These are phyloP conservation scores for Pachycephala philippinensis DNA, from an alignment of 2,113 vertebrate species.

Conservation along the genomic window DNA sequence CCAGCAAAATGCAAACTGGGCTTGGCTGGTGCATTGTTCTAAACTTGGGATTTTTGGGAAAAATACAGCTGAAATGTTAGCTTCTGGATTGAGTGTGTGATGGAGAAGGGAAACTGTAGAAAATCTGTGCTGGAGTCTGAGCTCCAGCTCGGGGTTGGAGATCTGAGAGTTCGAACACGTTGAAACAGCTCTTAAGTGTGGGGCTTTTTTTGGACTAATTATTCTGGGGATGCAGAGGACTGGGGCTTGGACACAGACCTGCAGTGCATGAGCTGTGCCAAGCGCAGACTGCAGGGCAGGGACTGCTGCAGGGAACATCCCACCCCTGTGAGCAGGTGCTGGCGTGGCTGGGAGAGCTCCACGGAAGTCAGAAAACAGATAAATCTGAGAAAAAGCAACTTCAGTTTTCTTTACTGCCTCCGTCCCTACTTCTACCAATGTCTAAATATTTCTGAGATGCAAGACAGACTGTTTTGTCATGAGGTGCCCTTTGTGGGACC, in stretches of 20 bases:
- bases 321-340: not conserved
- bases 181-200: not conserved
- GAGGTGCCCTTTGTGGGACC: not conserved
- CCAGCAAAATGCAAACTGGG: not conserved
- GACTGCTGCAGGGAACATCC: not conserved
- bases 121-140: not conserved
- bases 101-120: not conserved
- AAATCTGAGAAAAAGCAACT: not conserved
- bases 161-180: accelerated
- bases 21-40: not conserved
- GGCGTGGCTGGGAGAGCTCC: not conserved
- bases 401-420: not conserved
- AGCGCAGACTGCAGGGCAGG: not conserved
- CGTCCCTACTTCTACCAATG: not conserved
- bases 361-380: accelerated
- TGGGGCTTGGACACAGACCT: not conserved
- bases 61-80: not conserved
- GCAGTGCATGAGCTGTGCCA: not conserved
- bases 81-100: not conserved
- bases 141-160: not conserved
- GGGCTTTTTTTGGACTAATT: not conserved
- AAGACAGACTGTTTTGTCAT: not conserved
- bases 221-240: not conserved
- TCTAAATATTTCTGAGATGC: not conserved
- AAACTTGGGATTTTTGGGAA: not conserved